A percentile compares a stretch with the other conserved stretches of the same genome.
phyloP scores from a whole-genome alignment of 1,140 invertebrate genomes.

The Pogonus chalceus region DNA sequence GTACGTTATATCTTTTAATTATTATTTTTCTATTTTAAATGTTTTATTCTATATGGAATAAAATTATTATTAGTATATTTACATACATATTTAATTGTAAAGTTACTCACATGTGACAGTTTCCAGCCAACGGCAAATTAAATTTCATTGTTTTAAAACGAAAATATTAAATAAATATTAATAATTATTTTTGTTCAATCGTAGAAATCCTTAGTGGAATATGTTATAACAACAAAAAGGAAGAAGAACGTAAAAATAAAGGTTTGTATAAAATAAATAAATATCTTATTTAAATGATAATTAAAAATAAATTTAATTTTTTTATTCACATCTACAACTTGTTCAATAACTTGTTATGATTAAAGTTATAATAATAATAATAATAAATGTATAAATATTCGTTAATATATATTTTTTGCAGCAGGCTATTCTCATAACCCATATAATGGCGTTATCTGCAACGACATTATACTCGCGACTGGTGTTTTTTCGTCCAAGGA shows the following conservation, averaged over 20 bases:
- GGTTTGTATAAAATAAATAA: slow-evolving; percentile 41
- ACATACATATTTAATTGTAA: too few species aligned
- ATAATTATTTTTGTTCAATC: slow-evolving; percentile 38
- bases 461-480: slow-evolving; percentile 96
- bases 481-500: slow-evolving; percentile 98
- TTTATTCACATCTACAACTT: too few species aligned
- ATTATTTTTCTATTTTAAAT: too few species aligned
- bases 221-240: slow-evolving; percentile 65
- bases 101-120: too few species aligned
- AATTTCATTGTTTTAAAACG: not conserved
- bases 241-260: slow-evolving; percentile 71
- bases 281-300: not conserved
- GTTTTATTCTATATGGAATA: too few species aligned
- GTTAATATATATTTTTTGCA: slow-evolving; percentile 11
- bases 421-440: slow-evolving; percentile 91
- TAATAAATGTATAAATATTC: slow-evolving; percentile 8
- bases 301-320: too few species aligned
- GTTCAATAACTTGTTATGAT: not conserved
- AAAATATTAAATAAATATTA: not conserved
- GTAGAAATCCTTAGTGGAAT: slow-evolving; percentile 76
- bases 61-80: too few species aligned
- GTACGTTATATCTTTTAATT: too few species aligned
- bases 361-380: not conserved
- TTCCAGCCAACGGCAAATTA: too few species aligned
- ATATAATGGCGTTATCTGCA: slow-evolving; percentile 94